Evolutionary conservation across 2,113 vertebrate genomes (phyloP), one percentile per base, ranked within the genome.

Genomic region (Gulo gulo): DNA sequence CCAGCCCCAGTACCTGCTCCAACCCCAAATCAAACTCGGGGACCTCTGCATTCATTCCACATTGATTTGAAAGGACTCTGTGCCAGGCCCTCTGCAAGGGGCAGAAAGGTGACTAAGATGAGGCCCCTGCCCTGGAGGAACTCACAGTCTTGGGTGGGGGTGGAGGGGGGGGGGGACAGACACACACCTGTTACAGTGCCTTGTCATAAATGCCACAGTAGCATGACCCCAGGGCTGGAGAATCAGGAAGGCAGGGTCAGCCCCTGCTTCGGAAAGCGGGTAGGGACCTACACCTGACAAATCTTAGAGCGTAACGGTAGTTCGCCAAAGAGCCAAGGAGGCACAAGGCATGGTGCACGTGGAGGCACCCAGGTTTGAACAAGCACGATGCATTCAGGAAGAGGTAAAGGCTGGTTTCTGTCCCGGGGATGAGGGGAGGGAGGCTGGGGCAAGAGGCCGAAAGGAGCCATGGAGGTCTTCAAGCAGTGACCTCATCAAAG

Each of bases 271-370:
- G 7, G 52, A n/a, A 34, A 63, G 52, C 15, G 8, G 50, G n/a
- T 26, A 4, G 4, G 9, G 61, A 12, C 14, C 78, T 50, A 23
- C 14, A 10, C 3, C 2, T 7, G 26, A 63, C 59, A 45, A 94
- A 18, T 63, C 63, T 31, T 36, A 1, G 4, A 24, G 47, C 7
- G 0, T 42, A 50, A 84, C 1, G 52, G 23, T 39, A 76, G 18
- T 11, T 57, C 71, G 7, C 45, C 76, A n/a, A 47, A 55, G 4
- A 55, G 39, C 29, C 52, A 26, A 36, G 55, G 73, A 71, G 52
- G 31, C 57, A 16, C 0, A 0, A 47, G 1, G 26, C 20, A 1
- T 7, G 13, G 50, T 1, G 34, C 24, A 67, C 2, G 26, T 1
- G 2, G 55, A 89, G 12, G 65, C 6, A 1, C 18, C 39, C 14